Evolutionary conservation across 2,113 vertebrate genomes (phyloP), one percentile per base, ranked within the genome.

Genomic region (Hiodon alosoides): DNA sequence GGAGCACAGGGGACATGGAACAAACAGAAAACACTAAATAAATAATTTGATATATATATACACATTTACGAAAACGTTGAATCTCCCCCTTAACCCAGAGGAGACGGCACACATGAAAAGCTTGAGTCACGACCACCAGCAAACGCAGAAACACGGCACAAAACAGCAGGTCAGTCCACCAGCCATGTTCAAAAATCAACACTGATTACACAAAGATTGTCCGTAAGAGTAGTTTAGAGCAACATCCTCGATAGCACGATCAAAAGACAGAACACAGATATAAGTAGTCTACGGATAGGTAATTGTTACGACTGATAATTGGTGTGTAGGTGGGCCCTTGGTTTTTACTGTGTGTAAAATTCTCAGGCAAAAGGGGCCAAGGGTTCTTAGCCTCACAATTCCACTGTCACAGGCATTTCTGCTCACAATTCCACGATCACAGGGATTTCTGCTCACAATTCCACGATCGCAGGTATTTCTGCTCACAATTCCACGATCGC

Each of bases 91-190:
- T 89, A 91, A 91, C 93, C 92, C 90, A 91, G 91, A 87, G 86
- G 92, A 91, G 90, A 93, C 13, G 91, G 90, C 89, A 90, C 90
- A 93, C 91, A 87, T 87, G 89, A 92, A 92, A 90, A 91, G 91
- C 88, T 86, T 90, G 90, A 91, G 89, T 90, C 90, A 88, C 85
- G 79, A 67, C 69, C 84, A 83, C 83, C 64, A 72, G 60, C 54
- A 57, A 74, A 75, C 5, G 77, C 76, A 64, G 69, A 77, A 52
- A 71, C 64, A 73, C 71, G 62, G 70, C 87, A 88, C 85, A 89
- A 88, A 83, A 84, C 55, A 31, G 31, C 31, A 31, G 31, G 70
- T 89, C 86, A 83, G 6, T 57, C 6, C 11, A 52, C 68, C 55
- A 52, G 14, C 6, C 31, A 52, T 31, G 52, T 69, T 53, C 50